phyloP scores from a whole-genome alignment of 2,797 vertebrate genomes.

The Bradypodion pumilum region DNA sequence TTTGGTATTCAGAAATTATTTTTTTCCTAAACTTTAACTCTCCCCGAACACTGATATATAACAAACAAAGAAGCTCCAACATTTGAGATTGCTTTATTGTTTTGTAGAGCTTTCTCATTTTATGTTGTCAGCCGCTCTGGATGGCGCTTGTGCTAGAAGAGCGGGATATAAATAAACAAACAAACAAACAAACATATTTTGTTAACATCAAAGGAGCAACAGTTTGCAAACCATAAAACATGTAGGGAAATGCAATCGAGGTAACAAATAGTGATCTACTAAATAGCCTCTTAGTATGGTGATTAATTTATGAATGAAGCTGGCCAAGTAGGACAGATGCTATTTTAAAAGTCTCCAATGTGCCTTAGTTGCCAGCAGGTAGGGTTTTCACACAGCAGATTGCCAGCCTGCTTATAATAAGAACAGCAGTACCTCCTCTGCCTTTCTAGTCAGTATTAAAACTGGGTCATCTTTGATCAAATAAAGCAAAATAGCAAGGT shows the following conservation, averaged over 20 bases:
- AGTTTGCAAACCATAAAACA: not conserved
- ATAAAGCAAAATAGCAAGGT: not conserved
- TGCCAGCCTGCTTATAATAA: not conserved
- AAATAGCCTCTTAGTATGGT: not conserved
- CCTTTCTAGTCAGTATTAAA: not conserved
- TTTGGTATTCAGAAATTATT: conserved; percentile 12
- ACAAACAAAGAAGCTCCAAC: too few species aligned
- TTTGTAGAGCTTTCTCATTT: too few species aligned
- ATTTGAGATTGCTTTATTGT: too few species aligned
- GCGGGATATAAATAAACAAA: too few species aligned
- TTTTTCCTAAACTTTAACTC: not conserved
- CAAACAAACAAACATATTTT: too few species aligned
- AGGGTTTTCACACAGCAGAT: not conserved
- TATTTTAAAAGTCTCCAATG: not conserved
- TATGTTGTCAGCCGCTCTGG: too few species aligned
- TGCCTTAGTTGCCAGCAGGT: not conserved
- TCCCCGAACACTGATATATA: not conserved
- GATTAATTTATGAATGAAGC: not conserved
- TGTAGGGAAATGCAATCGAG: not conserved
- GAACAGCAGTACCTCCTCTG: not conserved
- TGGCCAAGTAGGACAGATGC: not conserved
- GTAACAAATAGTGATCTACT: not conserved
- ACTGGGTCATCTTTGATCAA: not conserved
- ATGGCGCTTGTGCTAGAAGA: too few species aligned
- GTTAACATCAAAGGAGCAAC: not conserved